phyloP scores from a whole-genome alignment of 2,888 invertebrate species.

The Ophion obscuratus region DNA sequence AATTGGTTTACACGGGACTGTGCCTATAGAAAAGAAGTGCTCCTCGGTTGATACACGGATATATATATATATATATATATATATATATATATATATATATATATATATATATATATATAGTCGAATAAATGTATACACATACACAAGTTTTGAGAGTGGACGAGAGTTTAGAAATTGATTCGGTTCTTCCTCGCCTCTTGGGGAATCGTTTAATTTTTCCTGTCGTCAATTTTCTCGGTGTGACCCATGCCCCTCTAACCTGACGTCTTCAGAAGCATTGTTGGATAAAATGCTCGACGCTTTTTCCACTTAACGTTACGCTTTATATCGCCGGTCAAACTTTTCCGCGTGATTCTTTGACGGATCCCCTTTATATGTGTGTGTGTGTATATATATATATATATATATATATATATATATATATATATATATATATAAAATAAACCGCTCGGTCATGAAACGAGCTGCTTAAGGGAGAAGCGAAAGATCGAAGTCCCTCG shows the following conservation, averaged over 20 bases:
- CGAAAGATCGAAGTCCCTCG: slow-evolving; percentile 3
- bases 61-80: slow-evolving; percentile 18
- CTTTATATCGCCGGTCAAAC: slow-evolving; percentile 55
- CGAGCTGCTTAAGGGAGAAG: slow-evolving; percentile 23
- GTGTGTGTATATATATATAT: neutral
- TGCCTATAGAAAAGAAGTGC: slow-evolving; percentile 71
- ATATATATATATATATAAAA: neutral
- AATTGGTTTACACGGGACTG: slow-evolving; percentile 83
- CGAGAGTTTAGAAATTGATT: slow-evolving; percentile 80
- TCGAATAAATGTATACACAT: neutral
- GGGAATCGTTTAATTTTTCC: slow-evolving; percentile 76
- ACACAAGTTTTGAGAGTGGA: slow-evolving; percentile 51
- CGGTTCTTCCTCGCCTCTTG: slow-evolving; percentile 73
- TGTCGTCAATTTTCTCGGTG: slow-evolving; percentile 54
- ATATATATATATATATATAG: slow-evolving; percentile 12
- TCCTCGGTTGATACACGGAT: slow-evolving; percentile 31
- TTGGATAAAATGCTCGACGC: slow-evolving; percentile 33
- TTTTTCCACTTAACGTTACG: slow-evolving; percentile 27
- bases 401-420: neutral
- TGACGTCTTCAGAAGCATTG: slow-evolving; percentile 25
- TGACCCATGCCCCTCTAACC: slow-evolving; percentile 36
- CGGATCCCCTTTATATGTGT: neutral
- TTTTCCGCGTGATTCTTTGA: slow-evolving; percentile 20
- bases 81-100: slow-evolving; percentile 12
- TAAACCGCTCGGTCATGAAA: slow-evolving; percentile 21